Conservation (phyloP, 2,797 vertebrate species). For the Oreonectes daqikongensis region DNA sequence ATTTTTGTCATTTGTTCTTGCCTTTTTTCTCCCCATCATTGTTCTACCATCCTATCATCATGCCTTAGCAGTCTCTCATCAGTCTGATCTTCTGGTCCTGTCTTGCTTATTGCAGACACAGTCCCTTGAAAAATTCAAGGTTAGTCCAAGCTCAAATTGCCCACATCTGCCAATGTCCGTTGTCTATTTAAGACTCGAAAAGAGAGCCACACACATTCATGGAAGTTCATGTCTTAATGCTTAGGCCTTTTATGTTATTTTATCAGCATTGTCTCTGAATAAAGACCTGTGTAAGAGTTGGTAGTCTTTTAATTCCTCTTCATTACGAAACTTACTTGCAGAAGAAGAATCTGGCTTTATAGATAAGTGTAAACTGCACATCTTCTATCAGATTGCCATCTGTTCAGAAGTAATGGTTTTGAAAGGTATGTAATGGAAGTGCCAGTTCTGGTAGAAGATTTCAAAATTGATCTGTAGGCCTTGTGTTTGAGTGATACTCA, state of each 20-base stretch:
- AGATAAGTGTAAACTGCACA: constrained; percentile 5
- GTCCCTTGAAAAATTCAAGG: constrained; percentile 27
- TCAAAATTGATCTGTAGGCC: not conserved
- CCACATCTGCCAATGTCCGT: constrained; percentile 8
- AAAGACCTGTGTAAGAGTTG: constrained; percentile 62
- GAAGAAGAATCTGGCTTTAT: not conserved
- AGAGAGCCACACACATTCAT: constrained; percentile 44
- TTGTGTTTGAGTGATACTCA: not conserved
- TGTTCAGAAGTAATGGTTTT: constrained; percentile 14
- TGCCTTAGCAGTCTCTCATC: constrained; percentile 61
- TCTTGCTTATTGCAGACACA: constrained; percentile 23
- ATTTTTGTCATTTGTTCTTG: constrained; percentile 39
- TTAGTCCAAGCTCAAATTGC: constrained; percentile 33
- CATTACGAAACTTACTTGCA: not conserved
- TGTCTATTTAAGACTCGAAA: constrained; percentile 21
- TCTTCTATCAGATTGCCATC: constrained; percentile 39
- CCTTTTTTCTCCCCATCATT: not conserved
- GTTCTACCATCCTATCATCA: constrained; percentile 46
- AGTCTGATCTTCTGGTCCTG: constrained; percentile 50
- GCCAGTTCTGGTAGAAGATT: not conserved
- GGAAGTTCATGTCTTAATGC: constrained; percentile 54
- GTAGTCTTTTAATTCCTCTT: constrained; percentile 56
- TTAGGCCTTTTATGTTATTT: constrained; percentile 59
- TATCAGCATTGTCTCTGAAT: constrained; percentile 60
- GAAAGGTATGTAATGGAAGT: not conserved